phyloP scores from a whole-genome alignment of 2,113 vertebrate genomes.

The Turnix velox region DNA sequence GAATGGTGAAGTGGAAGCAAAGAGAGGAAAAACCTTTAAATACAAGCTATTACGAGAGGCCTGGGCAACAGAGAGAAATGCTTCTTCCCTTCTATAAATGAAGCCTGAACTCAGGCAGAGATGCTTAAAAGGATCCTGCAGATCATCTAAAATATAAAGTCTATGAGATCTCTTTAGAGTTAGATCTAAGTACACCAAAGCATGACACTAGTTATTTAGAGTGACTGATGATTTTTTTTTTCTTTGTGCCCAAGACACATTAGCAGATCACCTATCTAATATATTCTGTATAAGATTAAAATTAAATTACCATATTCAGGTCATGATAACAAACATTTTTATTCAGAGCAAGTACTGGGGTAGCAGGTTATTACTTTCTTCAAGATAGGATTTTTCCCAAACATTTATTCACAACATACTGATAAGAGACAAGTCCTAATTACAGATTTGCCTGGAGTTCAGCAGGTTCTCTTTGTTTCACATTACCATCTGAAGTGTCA shows the following conservation, averaged over 20 bases:
- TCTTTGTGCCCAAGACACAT: background rate
- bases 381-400: background rate
- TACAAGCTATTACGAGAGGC: background rate
- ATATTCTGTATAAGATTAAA: background rate
- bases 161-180: background rate
- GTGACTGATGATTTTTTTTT: background rate
- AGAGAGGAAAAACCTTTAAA: background rate
- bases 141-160: background rate
- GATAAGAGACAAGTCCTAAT: background rate
- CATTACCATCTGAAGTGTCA: background rate
- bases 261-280: background rate
- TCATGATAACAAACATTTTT: background rate
- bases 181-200: background rate
- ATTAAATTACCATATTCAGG: background rate
- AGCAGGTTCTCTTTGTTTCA: background rate
- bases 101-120: background rate
- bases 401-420: background rate
- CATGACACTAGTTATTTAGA: background rate
- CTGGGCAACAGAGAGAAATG: background rate
- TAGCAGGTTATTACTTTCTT: background rate
- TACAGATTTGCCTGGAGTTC: background rate
- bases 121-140: background rate
- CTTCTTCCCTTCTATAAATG: background rate
- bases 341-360: background rate
- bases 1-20: background rate